Evolutionary conservation across 2,797 vertebrate genomes (phyloP).

Genomic region (Emys orbicularis): DNA sequence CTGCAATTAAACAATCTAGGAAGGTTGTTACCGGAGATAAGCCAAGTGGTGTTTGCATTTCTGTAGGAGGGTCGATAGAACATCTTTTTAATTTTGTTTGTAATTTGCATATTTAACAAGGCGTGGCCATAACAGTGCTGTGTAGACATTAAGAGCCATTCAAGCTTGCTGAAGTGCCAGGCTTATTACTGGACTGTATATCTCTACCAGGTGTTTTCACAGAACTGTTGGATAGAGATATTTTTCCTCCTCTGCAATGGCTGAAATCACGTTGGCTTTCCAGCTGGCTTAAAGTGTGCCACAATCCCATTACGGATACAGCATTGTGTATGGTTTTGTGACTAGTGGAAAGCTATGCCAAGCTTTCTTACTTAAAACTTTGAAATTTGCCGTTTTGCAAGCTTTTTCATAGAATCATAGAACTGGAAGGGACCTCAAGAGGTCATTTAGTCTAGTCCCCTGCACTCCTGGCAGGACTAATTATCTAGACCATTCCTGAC

Average conservation of each 20-base stretch:
- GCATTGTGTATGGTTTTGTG: background rate
- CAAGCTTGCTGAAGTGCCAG: background rate
- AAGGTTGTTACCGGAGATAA: background rate
- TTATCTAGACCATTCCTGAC: too few relatives aligned
- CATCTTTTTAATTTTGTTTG: background rate
- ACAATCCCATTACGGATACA: background rate
- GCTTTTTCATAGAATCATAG: background rate
- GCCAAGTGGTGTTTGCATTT: background rate
- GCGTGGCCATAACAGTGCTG: too few relatives aligned
- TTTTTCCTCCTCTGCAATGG: background rate
- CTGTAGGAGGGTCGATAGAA: background rate
- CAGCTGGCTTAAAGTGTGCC: background rate
- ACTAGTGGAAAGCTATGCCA: background rate
- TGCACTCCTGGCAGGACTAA: too few relatives aligned
- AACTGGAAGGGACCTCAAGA: too few relatives aligned
- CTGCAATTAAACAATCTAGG: background rate
- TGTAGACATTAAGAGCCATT: background rate
- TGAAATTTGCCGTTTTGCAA: background rate
- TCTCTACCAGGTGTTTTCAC: background rate
- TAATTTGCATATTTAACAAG: background rate
- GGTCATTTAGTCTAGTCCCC: too few relatives aligned
- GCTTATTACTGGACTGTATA: too few relatives aligned
- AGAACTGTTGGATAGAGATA: too few relatives aligned
- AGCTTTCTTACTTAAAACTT: background rate
- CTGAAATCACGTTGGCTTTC: too few relatives aligned